A percentile compares a stretch with the other conserved stretches of the same genome.
Conservation (phyloP, 1,140 invertebrate species). For the Ostrea edulis region DNA sequence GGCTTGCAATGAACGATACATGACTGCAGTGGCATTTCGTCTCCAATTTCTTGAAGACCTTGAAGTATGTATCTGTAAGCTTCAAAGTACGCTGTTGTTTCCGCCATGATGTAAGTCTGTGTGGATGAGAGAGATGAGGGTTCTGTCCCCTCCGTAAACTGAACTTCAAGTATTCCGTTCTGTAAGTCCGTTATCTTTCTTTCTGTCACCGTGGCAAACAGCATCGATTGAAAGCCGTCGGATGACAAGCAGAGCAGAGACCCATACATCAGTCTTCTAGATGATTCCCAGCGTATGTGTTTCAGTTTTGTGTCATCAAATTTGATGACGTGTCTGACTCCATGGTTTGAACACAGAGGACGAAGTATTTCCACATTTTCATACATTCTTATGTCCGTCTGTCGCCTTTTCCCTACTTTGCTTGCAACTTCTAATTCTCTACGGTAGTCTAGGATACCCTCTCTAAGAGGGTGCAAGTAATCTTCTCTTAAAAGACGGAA, state of each 20-base stretch:
- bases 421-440: conserved; percentile 33
- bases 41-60: conserved; percentile 75
- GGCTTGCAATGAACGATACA: conserved; percentile 71
- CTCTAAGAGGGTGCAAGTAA: conserved; percentile 78
- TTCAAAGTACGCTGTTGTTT: conserved; percentile 81
- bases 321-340: conserved; percentile 66
- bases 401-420: conserved; percentile 41
- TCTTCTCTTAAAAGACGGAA: conserved; percentile 89
- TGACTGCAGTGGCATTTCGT: conserved; percentile 54
- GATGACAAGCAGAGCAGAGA: conserved; percentile 86
- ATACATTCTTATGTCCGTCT: conserved; percentile 65
- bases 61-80: conserved; percentile 80
- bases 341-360: conserved; percentile 66
- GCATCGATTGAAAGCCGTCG: conserved; percentile 85
- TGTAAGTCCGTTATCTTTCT: conserved; percentile 78
- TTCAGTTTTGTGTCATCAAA: conserved; percentile 69
- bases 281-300: conserved; percentile 74
- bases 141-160: conserved; percentile 74
- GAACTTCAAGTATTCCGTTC: conserved; percentile 69
- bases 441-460: conserved; percentile 74
- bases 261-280: conserved; percentile 86
- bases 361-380: conserved; percentile 67
- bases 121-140: not conserved
- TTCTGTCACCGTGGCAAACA: conserved; percentile 85
- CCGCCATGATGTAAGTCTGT: conserved; percentile 76